Percentiles rank a stretch among this genome's conserved stretches.
Evolutionary conservation across 2,797 vertebrate species (phyloP).

Genomic region (Rhinogobio ventralis): DNA sequence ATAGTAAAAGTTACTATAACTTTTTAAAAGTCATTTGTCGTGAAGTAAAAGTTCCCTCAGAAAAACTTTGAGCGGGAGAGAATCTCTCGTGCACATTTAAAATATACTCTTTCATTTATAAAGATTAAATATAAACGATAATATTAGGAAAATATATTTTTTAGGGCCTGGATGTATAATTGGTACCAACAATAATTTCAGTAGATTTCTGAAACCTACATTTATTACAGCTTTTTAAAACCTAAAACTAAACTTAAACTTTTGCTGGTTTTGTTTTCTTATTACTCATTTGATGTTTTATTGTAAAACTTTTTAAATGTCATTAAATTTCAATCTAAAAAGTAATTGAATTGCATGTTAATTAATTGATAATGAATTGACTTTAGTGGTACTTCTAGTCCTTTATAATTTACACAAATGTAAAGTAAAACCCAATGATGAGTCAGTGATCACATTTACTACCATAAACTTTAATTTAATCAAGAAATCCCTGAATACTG

Average conservation of each 20-base stretch:
- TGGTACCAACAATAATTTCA: not conserved
- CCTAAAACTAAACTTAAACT: not conserved
- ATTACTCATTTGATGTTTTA: not conserved
- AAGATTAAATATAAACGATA: too few species aligned
- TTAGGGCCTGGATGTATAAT: too few species aligned
- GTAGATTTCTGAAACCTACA: not conserved
- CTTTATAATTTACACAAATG: not conserved
- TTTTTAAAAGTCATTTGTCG: too few species aligned
- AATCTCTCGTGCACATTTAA: too few species aligned
- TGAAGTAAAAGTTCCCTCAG: too few species aligned
- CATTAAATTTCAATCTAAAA: not conserved
- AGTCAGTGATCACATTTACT: not conserved
- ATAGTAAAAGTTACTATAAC: too few species aligned
- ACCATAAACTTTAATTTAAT: not conserved
- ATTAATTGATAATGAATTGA: not conserved
- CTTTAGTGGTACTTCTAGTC: not conserved
- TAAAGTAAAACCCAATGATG: not conserved
- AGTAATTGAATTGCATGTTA: not conserved
- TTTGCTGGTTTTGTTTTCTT: not conserved
- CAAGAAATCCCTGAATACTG: not conserved
- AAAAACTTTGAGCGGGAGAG: too few species aligned
- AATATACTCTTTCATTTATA: too few species aligned
- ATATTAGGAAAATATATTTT: too few species aligned
- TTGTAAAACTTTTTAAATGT: not conserved
- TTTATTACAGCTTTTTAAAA: not conserved